These are phyloP conservation scores for Thysanoteuthis rhombus DNA, from an alignment of 2,888 invertebrate genomes.

Conservation along the genomic window DNA sequence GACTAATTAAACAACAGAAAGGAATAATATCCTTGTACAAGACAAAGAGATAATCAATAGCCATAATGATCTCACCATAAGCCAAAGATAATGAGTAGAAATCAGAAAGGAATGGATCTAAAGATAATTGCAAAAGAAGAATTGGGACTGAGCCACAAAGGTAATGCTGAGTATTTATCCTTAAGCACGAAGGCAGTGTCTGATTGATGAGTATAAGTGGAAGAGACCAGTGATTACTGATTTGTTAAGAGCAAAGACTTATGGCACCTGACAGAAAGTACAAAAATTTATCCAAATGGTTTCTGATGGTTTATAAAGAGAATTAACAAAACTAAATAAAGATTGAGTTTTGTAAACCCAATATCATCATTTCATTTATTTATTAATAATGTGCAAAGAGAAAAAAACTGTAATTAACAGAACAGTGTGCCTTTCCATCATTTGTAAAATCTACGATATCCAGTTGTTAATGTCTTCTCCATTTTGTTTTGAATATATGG, in stretches of 20 bases:
- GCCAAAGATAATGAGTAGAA: background rate
- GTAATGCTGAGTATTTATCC: background rate
- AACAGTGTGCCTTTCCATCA: too few relatives aligned
- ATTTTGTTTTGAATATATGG: too few relatives aligned
- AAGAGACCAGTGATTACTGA: background rate
- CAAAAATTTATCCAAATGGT: too few relatives aligned
- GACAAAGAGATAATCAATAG: background rate
- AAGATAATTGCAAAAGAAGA: background rate
- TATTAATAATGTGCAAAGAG: too few relatives aligned
- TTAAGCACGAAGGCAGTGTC: background rate
- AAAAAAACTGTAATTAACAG: too few relatives aligned
- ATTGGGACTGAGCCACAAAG: background rate
- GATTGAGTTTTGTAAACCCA: too few relatives aligned
- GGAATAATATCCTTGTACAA: background rate
- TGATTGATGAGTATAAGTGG: background rate
- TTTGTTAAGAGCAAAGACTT: background rate
- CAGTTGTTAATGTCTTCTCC: too few relatives aligned
- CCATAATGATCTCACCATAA: background rate
- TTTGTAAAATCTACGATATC: too few relatives aligned
- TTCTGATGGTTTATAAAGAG: too few relatives aligned
- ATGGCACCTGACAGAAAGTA: background rate
- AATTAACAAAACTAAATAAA: too few relatives aligned
- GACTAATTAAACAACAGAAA: background rate
- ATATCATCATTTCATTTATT: too few relatives aligned
- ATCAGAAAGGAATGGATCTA: background rate